Conservation (phyloP, 2,888 invertebrate genomes). For the Epinotia demarniana region DNA sequence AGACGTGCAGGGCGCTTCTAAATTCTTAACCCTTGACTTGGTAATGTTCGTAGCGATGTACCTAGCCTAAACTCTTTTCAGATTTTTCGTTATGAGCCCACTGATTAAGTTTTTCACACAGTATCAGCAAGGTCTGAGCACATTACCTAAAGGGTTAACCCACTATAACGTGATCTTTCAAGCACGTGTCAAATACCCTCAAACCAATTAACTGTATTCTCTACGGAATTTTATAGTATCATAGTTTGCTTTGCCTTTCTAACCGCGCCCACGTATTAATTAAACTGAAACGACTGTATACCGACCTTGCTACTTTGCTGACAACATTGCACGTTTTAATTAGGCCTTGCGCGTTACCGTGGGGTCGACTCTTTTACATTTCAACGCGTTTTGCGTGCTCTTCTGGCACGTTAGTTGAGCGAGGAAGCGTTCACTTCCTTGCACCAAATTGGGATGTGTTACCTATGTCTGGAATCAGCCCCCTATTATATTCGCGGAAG, state of each 20-base stretch:
- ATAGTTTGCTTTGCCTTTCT: constrained; percentile 19
- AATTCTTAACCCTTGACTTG: no score
- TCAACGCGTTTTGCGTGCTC: background rate
- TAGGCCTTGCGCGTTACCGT: constrained; percentile 2
- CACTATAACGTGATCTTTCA: background rate
- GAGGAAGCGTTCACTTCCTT: no score
- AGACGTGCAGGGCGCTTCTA: no score
- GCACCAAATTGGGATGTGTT: no score
- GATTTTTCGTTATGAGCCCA: no score
- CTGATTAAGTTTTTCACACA: no score
- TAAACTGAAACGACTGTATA: constrained; percentile 9
- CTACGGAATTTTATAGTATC: background rate
- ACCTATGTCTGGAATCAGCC: no score
- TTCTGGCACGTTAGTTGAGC: background rate
- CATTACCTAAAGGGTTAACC: no score
- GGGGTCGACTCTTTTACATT: constrained; percentile 16
- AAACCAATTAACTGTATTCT: background rate
- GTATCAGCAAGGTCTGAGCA: no score
- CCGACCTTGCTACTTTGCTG: constrained; percentile 21
- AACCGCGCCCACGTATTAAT: constrained; percentile 8
- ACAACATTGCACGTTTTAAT: constrained; percentile 35
- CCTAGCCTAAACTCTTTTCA: no score
- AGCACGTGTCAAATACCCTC: background rate
- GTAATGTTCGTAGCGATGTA: no score
- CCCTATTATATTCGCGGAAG: no score